Conservation (phyloP, 2,888 invertebrate species). For the Leptogaster cylindrica region DNA sequence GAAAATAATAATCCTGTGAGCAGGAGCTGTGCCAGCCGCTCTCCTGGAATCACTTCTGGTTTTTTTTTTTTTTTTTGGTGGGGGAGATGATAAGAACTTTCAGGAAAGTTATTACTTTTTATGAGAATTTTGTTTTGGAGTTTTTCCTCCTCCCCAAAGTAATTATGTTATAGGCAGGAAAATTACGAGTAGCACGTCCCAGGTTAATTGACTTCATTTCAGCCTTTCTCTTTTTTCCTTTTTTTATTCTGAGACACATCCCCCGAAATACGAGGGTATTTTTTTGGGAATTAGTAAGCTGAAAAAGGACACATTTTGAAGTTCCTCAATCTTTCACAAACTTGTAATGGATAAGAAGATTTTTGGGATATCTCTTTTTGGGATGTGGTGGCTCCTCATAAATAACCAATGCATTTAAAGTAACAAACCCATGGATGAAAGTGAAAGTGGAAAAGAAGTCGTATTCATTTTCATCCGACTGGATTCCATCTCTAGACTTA, state of each 20-base stretch:
- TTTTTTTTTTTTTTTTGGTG: background rate
- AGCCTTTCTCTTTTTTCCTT: background rate
- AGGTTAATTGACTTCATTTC: conserved; percentile 31
- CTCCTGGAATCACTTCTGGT: background rate
- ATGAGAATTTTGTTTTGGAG: conserved; percentile 27
- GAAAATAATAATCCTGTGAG: background rate
- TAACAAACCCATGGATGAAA: too few species aligned
- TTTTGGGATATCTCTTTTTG: too few species aligned
- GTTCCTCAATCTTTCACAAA: too few species aligned
- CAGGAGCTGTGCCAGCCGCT: background rate
- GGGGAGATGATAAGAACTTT: conserved; percentile 29
- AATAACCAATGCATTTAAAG: too few species aligned
- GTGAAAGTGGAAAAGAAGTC: too few species aligned
- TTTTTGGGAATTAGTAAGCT: too few species aligned
- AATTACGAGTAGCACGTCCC: conserved; percentile 9
- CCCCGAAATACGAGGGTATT: too few species aligned
- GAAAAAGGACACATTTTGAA: too few species aligned
- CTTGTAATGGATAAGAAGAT: too few species aligned
- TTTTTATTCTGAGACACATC: background rate
- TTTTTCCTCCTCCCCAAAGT: conserved; percentile 9
- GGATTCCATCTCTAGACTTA: too few species aligned
- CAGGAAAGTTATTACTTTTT: conserved; percentile 32
- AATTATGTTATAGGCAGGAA: conserved; percentile 29
- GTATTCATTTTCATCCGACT: too few species aligned
- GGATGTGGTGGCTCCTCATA: too few species aligned